A percentile compares a stretch with the other conserved stretches of the same genome.
phyloP scores from a whole-genome alignment of 2,113 vertebrate species.

The Podilymbus podiceps region DNA sequence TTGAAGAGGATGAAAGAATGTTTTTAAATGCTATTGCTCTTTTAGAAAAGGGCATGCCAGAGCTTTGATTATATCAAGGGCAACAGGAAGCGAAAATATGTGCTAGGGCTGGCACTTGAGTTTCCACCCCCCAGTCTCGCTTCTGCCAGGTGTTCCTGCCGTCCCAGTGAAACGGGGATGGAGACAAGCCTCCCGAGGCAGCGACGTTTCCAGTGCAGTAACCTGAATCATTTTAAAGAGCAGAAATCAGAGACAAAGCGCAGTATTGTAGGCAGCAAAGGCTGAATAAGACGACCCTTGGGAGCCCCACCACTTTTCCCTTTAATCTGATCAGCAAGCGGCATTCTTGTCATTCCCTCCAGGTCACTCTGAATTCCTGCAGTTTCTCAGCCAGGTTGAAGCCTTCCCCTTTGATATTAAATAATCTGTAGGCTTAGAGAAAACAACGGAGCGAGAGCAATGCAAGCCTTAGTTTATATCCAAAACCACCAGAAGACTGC shows the following conservation, averaged over 20 bases:
- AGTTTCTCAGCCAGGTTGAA: conserved; percentile 67
- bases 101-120: neutral
- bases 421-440: conserved; percentile 48
- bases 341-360: conserved; percentile 68
- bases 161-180: fast-evolving
- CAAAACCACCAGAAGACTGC: conserved; percentile 20
- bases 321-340: conserved; percentile 67
- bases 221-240: conserved; percentile 39
- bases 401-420: conserved; percentile 48
- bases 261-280: conserved; percentile 35
- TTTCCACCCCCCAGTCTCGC: neutral
- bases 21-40: neutral
- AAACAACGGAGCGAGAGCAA: neutral
- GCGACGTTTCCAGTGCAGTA: neutral
- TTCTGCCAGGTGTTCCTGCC: neutral
- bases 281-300: conserved; percentile 65
- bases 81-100: neutral
- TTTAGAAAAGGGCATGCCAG: neutral
- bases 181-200: neutral
- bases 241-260: conserved; percentile 57
- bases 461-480: neutral
- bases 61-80: neutral
- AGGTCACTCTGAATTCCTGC: conserved; percentile 66
- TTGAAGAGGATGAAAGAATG: neutral
- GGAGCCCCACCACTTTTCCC: conserved; percentile 54